phyloP scores from a whole-genome alignment of 2,113 vertebrate species.

The Tenrec ecaudatus region DNA sequence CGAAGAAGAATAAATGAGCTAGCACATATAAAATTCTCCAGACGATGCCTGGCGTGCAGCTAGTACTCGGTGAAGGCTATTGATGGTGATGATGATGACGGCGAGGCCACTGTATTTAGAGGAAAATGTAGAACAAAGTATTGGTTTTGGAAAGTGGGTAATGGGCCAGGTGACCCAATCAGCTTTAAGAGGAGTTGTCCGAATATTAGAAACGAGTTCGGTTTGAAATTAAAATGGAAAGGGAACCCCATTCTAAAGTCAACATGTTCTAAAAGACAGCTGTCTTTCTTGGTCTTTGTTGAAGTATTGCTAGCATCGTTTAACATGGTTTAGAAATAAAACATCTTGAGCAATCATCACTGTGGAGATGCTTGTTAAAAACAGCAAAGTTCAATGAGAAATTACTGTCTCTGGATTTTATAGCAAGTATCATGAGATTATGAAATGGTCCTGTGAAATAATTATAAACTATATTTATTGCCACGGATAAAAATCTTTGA shows the following conservation, averaged over 20 bases:
- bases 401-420: slow-evolving; percentile 44
- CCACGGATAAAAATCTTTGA: background rate
- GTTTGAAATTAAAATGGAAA: background rate
- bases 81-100: background rate
- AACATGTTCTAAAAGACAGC: background rate
- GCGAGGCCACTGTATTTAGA: background rate
- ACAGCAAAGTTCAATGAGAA: slow-evolving; percentile 62
- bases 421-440: slow-evolving; percentile 54
- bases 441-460: slow-evolving; percentile 41
- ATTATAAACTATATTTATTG: slow-evolving; percentile 63
- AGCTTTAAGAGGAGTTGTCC: background rate
- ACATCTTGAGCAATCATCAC: background rate
- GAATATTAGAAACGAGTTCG: slow-evolving; percentile 28
- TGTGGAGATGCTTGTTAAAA: slow-evolving; percentile 45
- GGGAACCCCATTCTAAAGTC: background rate
- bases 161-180: background rate
- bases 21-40: background rate
- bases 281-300: slow-evolving; percentile 1
- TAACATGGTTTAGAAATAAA: slow-evolving; percentile 29
- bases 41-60: background rate
- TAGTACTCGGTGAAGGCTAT: background rate
- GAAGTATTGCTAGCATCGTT: slow-evolving; percentile 29
- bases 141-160: slow-evolving; percentile 26
- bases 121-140: background rate
- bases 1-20: background rate